A percentile compares a stretch with the other conserved stretches of the same genome.
These are phyloP conservation scores for Leptinotarsa texana DNA, from an alignment of 1,140 invertebrate genomes.

Conservation along the genomic window DNA sequence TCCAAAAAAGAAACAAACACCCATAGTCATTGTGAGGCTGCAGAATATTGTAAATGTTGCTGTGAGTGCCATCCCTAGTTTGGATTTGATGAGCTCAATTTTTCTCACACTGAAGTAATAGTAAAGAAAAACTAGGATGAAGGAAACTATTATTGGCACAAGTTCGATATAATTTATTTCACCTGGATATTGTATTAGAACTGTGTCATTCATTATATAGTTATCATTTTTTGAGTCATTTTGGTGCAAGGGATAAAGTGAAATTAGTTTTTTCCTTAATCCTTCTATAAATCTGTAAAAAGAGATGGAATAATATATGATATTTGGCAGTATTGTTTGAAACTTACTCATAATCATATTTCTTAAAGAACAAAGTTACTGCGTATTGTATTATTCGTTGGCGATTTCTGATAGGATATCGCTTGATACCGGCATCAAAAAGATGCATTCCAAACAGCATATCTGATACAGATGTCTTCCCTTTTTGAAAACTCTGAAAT, in stretches of 20 bases:
- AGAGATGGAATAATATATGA: conserved; percentile 22
- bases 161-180: conserved; percentile 87
- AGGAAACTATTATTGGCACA: conserved; percentile 81
- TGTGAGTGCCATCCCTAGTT: conserved; percentile 86
- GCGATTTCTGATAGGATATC: conserved; percentile 79
- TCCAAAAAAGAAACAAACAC: conserved; percentile 91
- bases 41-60: conserved; percentile 86
- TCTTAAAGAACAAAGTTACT: conserved; percentile 83
- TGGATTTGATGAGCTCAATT: conserved; percentile 91
- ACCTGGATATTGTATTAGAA: conserved; percentile 84
- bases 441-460: conserved; percentile 90
- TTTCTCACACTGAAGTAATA: conserved; percentile 94
- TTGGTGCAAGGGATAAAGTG: conserved; percentile 74
- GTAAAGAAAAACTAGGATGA: conserved; percentile 85
- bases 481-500: conserved; percentile 71
- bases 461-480: conserved; percentile 83
- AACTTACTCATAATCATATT: conserved; percentile 74
- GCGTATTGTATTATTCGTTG: conserved; percentile 88
- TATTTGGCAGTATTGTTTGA: background rate
- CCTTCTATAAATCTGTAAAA: conserved; percentile 76
- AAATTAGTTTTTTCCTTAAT: conserved; percentile 70
- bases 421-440: conserved; percentile 85
- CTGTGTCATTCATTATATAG: conserved; percentile 58
- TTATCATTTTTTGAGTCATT: conserved; percentile 42
- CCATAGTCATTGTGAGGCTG: conserved; percentile 91